Evolutionary conservation across 2,888 invertebrate species (phyloP).

Genomic region (Philereme transversata): DNA sequence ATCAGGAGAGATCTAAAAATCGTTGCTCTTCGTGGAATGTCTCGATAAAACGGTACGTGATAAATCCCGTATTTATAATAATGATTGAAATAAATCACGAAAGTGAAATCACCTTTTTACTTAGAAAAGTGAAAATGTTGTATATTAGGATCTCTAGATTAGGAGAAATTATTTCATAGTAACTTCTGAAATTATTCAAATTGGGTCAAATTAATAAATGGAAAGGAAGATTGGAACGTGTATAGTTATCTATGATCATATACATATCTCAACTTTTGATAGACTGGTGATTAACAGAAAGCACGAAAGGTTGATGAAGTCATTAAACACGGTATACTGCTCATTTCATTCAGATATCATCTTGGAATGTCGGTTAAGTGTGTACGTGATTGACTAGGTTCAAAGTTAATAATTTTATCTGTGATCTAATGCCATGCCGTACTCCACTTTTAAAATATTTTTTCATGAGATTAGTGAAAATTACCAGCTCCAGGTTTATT

Average conservation of each 20-base stretch:
- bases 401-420: constrained; percentile 18
- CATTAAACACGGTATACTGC: constrained; percentile 29
- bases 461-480: not conserved
- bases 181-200: not conserved
- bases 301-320: constrained; percentile 41
- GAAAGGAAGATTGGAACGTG: constrained; percentile 21
- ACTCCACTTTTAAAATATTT: constrained; percentile 2
- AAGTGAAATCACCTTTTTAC: no score
- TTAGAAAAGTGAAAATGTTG: no score
- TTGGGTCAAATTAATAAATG: constrained; percentile 17
- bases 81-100: no score
- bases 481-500: not conserved
- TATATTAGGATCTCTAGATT: no score
- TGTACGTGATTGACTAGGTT: constrained; percentile 26
- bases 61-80: no score
- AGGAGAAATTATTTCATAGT: not conserved
- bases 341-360: constrained; percentile 25
- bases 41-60: no score
- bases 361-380: constrained; percentile 26
- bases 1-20: no score
- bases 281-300: constrained; percentile 41
- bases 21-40: no score
- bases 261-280: constrained; percentile 27
- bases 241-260: constrained; percentile 19
- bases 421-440: constrained; percentile 13